Percentiles rank a stretch among this genome's conserved stretches.
phyloP scores from a whole-genome alignment of 2,113 vertebrate species.

The Rhea americana region DNA sequence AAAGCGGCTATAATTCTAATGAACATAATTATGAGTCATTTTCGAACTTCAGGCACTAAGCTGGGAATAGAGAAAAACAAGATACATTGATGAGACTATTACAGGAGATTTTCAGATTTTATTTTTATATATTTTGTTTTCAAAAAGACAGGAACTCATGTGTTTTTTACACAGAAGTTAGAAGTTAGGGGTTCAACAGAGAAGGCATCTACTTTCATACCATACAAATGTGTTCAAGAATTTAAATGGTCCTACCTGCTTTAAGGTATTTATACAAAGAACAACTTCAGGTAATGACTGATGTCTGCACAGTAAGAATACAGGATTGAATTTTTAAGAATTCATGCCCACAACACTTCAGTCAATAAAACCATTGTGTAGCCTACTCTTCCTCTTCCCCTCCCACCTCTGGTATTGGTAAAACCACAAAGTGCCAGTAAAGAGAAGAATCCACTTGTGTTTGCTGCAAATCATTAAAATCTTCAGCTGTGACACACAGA shows the following conservation, averaged over 20 bases:
- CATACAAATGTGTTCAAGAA: neutral
- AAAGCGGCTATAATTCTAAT: neutral
- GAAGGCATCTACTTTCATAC: neutral
- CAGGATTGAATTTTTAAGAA: neutral
- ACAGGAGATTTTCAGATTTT: neutral
- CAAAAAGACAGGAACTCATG: neutral
- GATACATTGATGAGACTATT: neutral
- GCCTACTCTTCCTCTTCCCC: neutral
- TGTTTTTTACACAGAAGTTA: neutral
- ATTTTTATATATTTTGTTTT: neutral
- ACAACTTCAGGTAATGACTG: neutral
- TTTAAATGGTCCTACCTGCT: neutral
- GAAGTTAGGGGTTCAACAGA: neutral
- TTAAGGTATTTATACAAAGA: neutral
- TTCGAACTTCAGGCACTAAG: neutral
- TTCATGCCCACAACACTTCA: neutral
- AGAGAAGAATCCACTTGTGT: neutral
- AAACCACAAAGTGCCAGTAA: neutral
- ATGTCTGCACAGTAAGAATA: neutral
- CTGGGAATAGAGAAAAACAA: neutral
- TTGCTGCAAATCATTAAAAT: neutral
- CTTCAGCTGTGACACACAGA: neutral
- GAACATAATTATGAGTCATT: neutral
- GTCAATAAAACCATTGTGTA: neutral
- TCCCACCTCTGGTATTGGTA: neutral